Percentiles rank a stretch among this genome's conserved stretches.
Conservation (phyloP, 2,888 invertebrate species). For the Cetonia aurata region DNA sequence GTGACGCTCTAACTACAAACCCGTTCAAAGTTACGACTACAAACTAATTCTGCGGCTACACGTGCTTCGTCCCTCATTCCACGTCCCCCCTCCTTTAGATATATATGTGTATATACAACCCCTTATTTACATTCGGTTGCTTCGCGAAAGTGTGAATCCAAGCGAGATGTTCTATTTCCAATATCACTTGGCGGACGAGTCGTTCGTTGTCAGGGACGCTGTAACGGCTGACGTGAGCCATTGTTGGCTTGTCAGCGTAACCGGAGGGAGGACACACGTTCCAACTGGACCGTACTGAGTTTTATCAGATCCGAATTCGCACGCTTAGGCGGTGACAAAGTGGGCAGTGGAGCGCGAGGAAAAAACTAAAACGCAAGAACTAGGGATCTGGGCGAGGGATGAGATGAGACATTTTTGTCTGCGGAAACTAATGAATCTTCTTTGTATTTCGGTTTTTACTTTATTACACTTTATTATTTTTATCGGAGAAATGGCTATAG, state of each 20-base stretch:
- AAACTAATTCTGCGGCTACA: no score
- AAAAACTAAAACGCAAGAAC: conserved; percentile 22
- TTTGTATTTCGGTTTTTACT: no score
- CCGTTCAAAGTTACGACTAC: no score
- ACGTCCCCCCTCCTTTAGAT: background rate
- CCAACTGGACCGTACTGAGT: conserved; percentile 42
- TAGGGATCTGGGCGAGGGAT: background rate
- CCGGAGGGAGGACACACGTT: conserved; percentile 50
- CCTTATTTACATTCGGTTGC: conserved; percentile 64
- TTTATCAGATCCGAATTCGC: conserved; percentile 46
- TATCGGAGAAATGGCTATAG: no score
- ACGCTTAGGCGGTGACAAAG: conserved; percentile 19
- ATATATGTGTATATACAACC: conserved; percentile 42
- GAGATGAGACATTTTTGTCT: no score
- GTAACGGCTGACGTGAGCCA: conserved; percentile 63
- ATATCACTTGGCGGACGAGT: conserved; percentile 61
- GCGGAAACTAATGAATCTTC: no score
- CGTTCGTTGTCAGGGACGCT: conserved; percentile 58
- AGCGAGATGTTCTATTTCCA: conserved; percentile 66
- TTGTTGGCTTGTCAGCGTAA: conserved; percentile 62
- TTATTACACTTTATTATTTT: no score
- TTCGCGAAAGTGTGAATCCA: conserved; percentile 63
- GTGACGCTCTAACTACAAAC: no score
- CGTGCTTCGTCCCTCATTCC: no score
- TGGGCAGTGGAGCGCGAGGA: conserved; percentile 1